Evolutionary conservation across 1,140 invertebrate genomes (phyloP).

Genomic region (Brachionus koreanus): DNA sequence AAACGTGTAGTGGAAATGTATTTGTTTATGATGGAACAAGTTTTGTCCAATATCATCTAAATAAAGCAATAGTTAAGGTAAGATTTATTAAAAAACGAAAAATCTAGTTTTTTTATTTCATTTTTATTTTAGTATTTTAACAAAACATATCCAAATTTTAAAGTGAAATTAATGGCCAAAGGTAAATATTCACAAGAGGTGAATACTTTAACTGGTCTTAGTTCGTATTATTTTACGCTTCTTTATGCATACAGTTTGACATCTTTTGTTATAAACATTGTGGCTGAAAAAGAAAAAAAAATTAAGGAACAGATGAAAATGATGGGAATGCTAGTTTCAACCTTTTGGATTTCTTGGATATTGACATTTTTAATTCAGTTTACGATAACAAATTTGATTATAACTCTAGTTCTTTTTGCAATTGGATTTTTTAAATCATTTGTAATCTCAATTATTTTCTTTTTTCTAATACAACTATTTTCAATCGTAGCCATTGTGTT

Average conservation of each 20-base stretch:
- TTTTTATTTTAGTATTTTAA: too few species aligned
- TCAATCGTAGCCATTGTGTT: conserved; percentile 23
- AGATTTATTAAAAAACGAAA: too few species aligned
- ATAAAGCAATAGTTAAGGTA: too few species aligned
- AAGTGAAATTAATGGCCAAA: conserved; percentile 27
- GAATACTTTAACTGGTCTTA: not conserved
- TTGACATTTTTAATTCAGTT: conserved; percentile 17
- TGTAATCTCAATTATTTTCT: not conserved
- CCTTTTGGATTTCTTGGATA: conserved; percentile 66
- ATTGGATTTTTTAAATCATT: conserved; percentile 25
- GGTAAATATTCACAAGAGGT: not conserved
- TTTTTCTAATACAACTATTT: not conserved
- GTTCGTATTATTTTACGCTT: conserved; percentile 33
- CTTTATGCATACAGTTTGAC: conserved; percentile 12
- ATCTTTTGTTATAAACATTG: conserved; percentile 69
- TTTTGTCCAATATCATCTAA: too few species aligned
- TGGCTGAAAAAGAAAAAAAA: conserved; percentile 80
- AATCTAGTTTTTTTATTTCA: too few species aligned
- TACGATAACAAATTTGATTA: conserved; percentile 62
- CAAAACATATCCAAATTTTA: not conserved
- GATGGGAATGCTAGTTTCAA: conserved; percentile 75
- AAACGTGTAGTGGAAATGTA: too few species aligned
- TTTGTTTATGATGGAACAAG: too few species aligned
- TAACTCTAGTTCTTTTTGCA: conserved; percentile 64
- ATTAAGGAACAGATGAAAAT: conserved; percentile 82